A percentile compares a stretch with the other conserved stretches of the same genome.
Conservation (phyloP, 1,140 invertebrate genomes). For the Zaprionus camerounensis region DNA sequence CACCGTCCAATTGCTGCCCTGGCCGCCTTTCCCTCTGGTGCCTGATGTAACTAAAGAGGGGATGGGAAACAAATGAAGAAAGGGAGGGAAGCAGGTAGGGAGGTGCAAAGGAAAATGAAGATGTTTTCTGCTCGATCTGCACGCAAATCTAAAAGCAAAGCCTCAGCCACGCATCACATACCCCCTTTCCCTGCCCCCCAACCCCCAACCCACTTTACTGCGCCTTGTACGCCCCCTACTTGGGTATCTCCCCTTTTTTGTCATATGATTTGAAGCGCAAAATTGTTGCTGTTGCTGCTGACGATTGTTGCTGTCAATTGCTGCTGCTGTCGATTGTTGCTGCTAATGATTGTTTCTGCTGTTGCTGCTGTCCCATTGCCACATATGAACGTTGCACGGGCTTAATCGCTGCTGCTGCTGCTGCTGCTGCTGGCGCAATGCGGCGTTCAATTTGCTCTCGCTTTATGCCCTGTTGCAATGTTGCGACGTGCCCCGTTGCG, state of each 20-base stretch:
- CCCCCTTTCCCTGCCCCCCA: not conserved
- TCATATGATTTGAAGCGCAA: constrained; percentile 71
- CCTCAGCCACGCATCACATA: not conserved
- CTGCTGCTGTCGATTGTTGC: constrained; percentile 19
- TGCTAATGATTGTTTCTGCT: constrained; percentile 23
- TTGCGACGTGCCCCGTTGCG: not conserved
- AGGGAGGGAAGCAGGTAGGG: not conserved
- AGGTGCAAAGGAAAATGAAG: not conserved
- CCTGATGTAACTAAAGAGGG: constrained; percentile 18
- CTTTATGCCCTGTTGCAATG: not conserved
- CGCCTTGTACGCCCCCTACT: not conserved
- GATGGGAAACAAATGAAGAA: not conserved
- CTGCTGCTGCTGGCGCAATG: constrained; percentile 18
- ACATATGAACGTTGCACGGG: constrained; percentile 38
- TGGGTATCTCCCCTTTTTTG: not conserved
- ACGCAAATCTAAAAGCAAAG: constrained; percentile 34
- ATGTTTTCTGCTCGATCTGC: constrained; percentile 17
- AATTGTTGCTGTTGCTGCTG: constrained; percentile 47
- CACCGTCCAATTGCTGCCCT: no score
- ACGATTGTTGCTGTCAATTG: not conserved
- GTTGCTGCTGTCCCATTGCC: constrained; percentile 55
- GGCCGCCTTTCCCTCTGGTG: not conserved
- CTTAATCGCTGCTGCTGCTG: constrained; percentile 16
- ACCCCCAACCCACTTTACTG: no score
- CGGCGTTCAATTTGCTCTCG: constrained; percentile 6